Conservation (phyloP, 2,797 vertebrate genomes). For the Pempheris klunzingeri region DNA sequence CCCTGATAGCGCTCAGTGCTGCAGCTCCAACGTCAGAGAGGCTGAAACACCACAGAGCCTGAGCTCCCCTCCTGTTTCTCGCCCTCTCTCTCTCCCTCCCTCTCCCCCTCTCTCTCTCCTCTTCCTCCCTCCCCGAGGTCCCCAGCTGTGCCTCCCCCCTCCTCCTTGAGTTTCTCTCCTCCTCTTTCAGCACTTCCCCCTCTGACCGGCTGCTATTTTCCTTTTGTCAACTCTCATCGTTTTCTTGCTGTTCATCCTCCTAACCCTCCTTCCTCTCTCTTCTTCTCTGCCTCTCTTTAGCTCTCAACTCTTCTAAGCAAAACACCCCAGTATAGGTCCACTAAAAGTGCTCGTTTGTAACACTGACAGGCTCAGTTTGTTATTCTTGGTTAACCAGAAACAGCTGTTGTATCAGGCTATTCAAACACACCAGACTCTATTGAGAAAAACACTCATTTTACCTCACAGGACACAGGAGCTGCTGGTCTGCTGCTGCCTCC, state of each 20-base stretch:
- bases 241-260: neutral
- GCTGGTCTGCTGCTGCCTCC: no score
- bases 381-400: no score
- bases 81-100: neutral
- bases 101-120: neutral
- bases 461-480: no score
- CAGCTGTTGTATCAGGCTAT: no score
- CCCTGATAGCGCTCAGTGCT: conserved; percentile 67
- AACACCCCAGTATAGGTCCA: no score
- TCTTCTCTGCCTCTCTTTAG: neutral
- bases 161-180: conserved; percentile 49
- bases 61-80: neutral
- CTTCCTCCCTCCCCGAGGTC: conserved; percentile 12
- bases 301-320: neutral
- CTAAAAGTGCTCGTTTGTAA: no score
- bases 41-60: conserved; percentile 5
- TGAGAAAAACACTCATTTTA: no score
- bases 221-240: conserved; percentile 15
- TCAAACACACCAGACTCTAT: no score
- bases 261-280: neutral
- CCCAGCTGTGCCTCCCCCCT: conserved; percentile 24
- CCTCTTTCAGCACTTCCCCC: conserved; percentile 52
- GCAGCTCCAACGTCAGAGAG: conserved; percentile 32
- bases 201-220: conserved; percentile 18
- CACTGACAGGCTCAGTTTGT: no score